Evolutionary conservation across 1,140 invertebrate species (phyloP), one percentile per base, ranked within the genome.

Genomic region (Coelopa frigida): DNA sequence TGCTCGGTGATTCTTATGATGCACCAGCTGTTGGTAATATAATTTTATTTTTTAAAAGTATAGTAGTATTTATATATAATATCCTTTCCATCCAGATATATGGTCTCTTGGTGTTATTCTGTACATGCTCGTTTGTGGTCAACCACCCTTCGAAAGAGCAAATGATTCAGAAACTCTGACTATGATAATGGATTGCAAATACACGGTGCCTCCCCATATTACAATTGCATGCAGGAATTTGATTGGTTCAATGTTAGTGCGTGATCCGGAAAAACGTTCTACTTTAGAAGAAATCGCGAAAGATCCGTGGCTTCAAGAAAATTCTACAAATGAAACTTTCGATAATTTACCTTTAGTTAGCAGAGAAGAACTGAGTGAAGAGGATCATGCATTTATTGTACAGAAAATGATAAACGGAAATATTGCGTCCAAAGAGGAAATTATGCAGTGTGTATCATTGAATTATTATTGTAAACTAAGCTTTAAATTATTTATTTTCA

Each of bases 131-230:
- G 95, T 98, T 2, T 94, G 89, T 74, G 96, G 96, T 12, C 83
- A 89, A 62, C 85, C 94, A 12, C 96, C 96, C 12, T 99, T 99
- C 71, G 94, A 98, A 74, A 95, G 98, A 75, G 93, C 94, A 18
- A 99, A 98, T 73, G 96, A 99, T 70, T 97, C 92, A 61, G 96
- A 99, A 78, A 99, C 96, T 1, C 73, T 99, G 12, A 98, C 94
- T 2, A 98, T 96, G 91, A 99, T 99, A 51, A 95, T 99, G 89
- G 96, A 99, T 69, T 98, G 94, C 75, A 97, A 96, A 78, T 99
- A 98, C 68, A 85, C 85, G 38, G 85, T 98, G 57, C 94, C 95
- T 44, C 65, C 78, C 21, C 85, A 94, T 70, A 82, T 99, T 21
- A 92, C 91, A n/a, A 73, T 78, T 17, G 79, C 80, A 46, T 98